A percentile compares a stretch with the other conserved stretches of the same genome.
Evolutionary conservation across 2,113 vertebrate genomes (phyloP).

Genomic region (Phyllopteryx taeniolatus): DNA sequence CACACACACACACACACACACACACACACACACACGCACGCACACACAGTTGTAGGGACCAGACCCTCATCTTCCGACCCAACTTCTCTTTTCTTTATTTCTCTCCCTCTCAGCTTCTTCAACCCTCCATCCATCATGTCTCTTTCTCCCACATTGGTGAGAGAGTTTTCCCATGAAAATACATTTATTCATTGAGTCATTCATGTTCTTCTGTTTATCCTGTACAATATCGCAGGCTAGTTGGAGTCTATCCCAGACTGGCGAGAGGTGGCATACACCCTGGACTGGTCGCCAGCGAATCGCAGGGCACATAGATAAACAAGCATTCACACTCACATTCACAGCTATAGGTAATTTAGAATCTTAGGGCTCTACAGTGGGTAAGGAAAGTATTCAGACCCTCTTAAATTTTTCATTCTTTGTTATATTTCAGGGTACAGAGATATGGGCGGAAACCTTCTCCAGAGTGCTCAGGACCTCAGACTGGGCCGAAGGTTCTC

Average conservation of each 20-base stretch:
- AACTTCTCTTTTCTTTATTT: conserved; percentile 38
- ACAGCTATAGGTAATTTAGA: no score
- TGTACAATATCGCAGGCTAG: not conserved
- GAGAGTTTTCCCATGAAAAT: conserved; percentile 30
- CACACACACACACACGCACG: conserved; percentile 13
- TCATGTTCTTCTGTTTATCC: not conserved
- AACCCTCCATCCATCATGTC: conserved; percentile 10
- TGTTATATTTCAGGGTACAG: no score
- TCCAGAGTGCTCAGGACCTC: no score
- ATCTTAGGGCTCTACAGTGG: no score
- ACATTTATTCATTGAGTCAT: conserved; percentile 13
- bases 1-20: conserved; percentile 19
- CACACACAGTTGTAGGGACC: conserved; percentile 53
- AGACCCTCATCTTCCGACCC: conserved; percentile 55
- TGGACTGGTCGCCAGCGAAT: not conserved
- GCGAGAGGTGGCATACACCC: no score
- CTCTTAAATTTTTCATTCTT: no score
- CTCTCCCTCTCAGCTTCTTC: conserved; percentile 7
- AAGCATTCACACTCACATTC: no score
- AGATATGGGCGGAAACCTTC: no score
- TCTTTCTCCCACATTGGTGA: conserved; percentile 10
- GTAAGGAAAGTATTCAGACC: no score
- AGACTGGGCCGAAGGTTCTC: no score
- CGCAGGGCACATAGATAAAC: not conserved
- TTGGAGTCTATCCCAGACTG: not conserved